Evolutionary conservation across 2,113 vertebrate genomes (phyloP).

Genomic region (Colossoma macropomum): DNA sequence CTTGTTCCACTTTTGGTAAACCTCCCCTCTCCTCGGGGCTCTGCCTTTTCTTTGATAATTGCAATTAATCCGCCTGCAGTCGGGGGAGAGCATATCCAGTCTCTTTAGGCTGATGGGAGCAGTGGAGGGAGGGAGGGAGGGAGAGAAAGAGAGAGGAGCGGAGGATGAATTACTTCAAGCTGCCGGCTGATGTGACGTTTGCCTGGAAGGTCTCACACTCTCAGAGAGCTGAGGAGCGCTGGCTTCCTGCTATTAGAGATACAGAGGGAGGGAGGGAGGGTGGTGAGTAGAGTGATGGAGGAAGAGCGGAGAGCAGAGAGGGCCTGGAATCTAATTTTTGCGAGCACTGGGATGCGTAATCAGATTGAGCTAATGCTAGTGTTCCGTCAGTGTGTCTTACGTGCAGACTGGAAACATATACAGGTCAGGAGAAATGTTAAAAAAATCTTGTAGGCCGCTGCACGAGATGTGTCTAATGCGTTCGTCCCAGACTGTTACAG

Average conservation of each 20-base stretch:
- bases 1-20: conserved; percentile 52
- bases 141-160: neutral
- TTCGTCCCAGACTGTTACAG: neutral
- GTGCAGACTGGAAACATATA: conserved; percentile 36
- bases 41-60: conserved; percentile 46
- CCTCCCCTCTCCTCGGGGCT: conserved; percentile 38
- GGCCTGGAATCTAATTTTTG: conserved; percentile 48
- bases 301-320: conserved; percentile 37
- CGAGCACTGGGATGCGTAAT: conserved; percentile 50
- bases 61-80: conserved; percentile 38
- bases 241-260: conserved; percentile 53
- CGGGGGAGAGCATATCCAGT: conserved; percentile 41
- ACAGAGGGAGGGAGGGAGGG: conserved; percentile 27
- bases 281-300: conserved; percentile 38
- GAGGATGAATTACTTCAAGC: conserved; percentile 55
- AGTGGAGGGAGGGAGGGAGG: neutral
- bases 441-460: neutral
- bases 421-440: conserved; percentile 1
- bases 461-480: neutral
- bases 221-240: conserved; percentile 16
- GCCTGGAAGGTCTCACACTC: conserved; percentile 40
- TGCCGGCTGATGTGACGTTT: conserved; percentile 42
- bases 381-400: conserved; percentile 29
- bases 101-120: conserved; percentile 37
- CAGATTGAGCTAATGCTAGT: conserved; percentile 43